Base-by-base conservation (phyloP, 2,888 invertebrate genomes). In the Drosophila nigritarsus region DNA sequence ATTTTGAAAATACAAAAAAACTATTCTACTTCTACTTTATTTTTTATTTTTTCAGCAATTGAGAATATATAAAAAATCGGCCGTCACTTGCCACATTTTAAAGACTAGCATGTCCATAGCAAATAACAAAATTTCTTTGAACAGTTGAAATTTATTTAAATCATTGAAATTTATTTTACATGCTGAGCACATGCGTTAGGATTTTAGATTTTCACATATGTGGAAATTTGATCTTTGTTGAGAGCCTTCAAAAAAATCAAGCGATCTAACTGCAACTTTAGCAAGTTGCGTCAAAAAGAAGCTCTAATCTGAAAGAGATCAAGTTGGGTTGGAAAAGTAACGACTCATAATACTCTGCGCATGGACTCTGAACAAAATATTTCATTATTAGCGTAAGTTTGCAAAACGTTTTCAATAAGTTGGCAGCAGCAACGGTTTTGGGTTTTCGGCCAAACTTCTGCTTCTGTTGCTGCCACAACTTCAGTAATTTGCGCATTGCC, bases 401-500 rank as follows among this genome's bases (percentile, higher is more conserved):
- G 60, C 32, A 13, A 45, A 60, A 48, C 51, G 68, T 81, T 72
- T 81, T 81, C 73, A 81, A 81, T 79, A 79, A 78, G 69, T 81
- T 81, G 55, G 58, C 20, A 24, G 59, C 65, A 72, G 73, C 48
- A 78, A 62, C 53, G 61, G 64, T 51, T 62, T 77, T 65, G 24
- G 42, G 63, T 36, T 53, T 64, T 27, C n/a, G 40, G 30, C 55
- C 72, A 75, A 80, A 76, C 48, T 69, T 75, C 51, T 49, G 51
- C 40, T 29, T 36, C 40, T 36, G 30, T n/a, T 36, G 56, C 36
- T 30, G 3, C 27, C 24, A 3, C 55, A 80, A 76, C 53, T 74
- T 76, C 20, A 49, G 70, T 77, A 77, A 72, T 77, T 77, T 80
- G 61, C 32, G 54, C 49, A 48, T 59, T 13, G 54, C 66, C 58